Evolutionary conservation across 2,888 invertebrate species (phyloP).

Genomic region (Margaritifera margaritifera): DNA sequence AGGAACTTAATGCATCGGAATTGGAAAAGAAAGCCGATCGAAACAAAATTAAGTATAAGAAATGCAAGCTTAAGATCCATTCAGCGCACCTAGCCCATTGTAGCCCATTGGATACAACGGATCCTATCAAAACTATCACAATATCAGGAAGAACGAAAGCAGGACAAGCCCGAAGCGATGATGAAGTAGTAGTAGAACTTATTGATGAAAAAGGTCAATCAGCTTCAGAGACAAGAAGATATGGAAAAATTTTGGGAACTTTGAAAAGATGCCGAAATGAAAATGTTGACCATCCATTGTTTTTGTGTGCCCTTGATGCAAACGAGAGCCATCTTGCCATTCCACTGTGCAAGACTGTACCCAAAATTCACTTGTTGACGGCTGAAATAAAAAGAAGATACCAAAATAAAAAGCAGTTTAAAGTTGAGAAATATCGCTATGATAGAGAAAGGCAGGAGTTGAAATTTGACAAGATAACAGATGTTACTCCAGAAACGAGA

Average conservation of each 20-base stretch:
- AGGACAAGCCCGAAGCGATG: constrained; percentile 41
- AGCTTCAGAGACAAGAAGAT: constrained; percentile 13
- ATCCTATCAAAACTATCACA: constrained; percentile 23
- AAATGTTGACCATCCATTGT: constrained; percentile 29
- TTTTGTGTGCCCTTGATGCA: constrained; percentile 34
- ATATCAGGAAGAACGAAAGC: constrained; percentile 44
- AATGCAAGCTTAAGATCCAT: constrained; percentile 34
- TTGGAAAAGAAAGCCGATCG: background rate
- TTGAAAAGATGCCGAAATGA: constrained; percentile 20
- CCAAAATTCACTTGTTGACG: constrained; percentile 28
- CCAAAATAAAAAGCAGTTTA: constrained; percentile 11
- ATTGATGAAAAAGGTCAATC: constrained; percentile 12
- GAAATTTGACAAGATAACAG: constrained; percentile 1
- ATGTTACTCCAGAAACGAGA: constrained; percentile 13
- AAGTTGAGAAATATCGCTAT: constrained; percentile 21
- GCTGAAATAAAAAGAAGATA: constrained; percentile 7
- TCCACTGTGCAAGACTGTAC: constrained; percentile 37
- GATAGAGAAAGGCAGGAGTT: constrained; percentile 24
- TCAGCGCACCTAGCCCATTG: constrained; percentile 36
- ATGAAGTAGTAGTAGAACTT: constrained; percentile 47
- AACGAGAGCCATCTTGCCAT: constrained; percentile 35
- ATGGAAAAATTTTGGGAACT: constrained; percentile 17
- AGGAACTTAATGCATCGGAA: too few species aligned
- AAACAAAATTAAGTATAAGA: constrained; percentile 26
- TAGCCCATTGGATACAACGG: constrained; percentile 19